Base-by-base conservation (phyloP, 2,797 vertebrate species). In the Acridotheres tristis region DNA sequence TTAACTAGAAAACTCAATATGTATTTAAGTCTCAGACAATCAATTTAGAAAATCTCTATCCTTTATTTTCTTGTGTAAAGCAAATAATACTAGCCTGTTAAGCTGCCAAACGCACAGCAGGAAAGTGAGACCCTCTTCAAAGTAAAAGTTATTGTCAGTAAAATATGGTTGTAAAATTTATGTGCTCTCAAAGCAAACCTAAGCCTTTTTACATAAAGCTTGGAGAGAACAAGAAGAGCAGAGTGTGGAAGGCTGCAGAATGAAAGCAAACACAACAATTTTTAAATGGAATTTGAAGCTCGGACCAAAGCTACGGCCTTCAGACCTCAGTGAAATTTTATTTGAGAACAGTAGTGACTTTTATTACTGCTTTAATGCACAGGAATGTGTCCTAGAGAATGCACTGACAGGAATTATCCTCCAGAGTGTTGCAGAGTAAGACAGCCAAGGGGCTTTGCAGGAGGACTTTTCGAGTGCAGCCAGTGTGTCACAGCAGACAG, bases 361-460 rank as follows among this genome's bases (percentile, higher is more conserved):
- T 75, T 85, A 76, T 79, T 59, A 36, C 54, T 63, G 42, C 63
- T 87, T 36, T 79, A 88, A 77, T 55, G 73, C 69, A 68, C 34
- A 67, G 72, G 75, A 93, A 73, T 45, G 38, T 69, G 75, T 94
- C 90, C 66, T 80, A 59, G 69, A 86, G 55, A 76, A 57, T 3
- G 16, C 59, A 30, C 48, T 34, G 80, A 63, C 47, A 91, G 69
- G 72, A 89, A 47, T 47, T 71, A 45, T 42, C 47, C 87, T 80
- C 68, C 54, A 63, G 71, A 61, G 69, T 61, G 27, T 23, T 80
- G 51, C 74, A 59, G 50, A 59, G 38, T 51, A 30, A 80, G 67
- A 82, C 29, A 58, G 73, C 36, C 32, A 66, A 94, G 86, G 30
- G n/a, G 53, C 45, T 96, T 94, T 96, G 34, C 58, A 86, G 42